Conservation (phyloP, 2,888 invertebrate genomes). For the Carpatolechia fugitivella region DNA sequence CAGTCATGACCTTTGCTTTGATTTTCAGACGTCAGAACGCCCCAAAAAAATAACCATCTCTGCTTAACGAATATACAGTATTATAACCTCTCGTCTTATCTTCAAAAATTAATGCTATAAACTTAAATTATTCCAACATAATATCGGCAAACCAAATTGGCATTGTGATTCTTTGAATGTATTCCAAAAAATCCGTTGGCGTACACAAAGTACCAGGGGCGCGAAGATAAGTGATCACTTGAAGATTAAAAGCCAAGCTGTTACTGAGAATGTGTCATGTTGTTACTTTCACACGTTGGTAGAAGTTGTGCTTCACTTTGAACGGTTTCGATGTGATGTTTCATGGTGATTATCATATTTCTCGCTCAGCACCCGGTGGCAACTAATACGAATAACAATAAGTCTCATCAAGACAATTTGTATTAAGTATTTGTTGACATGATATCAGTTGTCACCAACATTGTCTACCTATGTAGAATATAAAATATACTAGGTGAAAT, state of each 20-base stretch:
- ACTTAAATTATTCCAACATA: neutral
- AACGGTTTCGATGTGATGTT: neutral
- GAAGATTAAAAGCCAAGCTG: neutral
- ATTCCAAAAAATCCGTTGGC: neutral
- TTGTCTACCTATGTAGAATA: no score
- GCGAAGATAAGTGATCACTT: constrained; percentile 1
- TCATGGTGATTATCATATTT: neutral
- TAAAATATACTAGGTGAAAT: no score
- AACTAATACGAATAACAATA: neutral
- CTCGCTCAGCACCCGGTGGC: neutral
- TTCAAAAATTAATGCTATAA: constrained; percentile 2
- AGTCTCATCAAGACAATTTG: neutral
- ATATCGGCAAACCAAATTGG: constrained; percentile 3
- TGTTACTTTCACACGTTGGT: neutral
- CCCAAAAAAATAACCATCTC: constrained; percentile 3
- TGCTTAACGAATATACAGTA: constrained; percentile 4
- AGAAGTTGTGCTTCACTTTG: neutral
- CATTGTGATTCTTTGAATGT: constrained; percentile 9
- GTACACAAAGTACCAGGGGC: constrained; percentile 9
- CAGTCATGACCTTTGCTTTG: neutral
- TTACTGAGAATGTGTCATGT: constrained; percentile 9
- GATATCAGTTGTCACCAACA: no score
- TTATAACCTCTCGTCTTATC: constrained; percentile 2
- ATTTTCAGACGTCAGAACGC: constrained; percentile 8
- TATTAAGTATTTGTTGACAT: no score